A percentile compares a stretch with the other conserved stretches of the same genome.
Evolutionary conservation across 92 coral and sea anemone genomes (phyloP).

Genomic region (Bergia puertoricense): DNA sequence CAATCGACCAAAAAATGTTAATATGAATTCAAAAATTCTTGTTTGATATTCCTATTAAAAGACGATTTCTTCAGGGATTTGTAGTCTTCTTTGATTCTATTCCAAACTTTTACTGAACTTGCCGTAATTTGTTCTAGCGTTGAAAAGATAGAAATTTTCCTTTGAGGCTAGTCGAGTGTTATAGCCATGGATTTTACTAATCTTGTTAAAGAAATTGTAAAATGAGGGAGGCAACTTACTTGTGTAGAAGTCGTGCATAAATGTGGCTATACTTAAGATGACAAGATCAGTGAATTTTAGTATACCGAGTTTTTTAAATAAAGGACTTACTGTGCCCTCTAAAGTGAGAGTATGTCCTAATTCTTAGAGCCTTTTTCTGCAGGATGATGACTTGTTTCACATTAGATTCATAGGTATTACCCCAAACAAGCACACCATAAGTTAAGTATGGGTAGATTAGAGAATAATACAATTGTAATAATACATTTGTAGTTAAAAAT

Average conservation of each 20-base stretch:
- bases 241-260: not conserved
- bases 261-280: not conserved
- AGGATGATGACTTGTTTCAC: not conserved
- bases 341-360: not conserved
- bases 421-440: too few relatives aligned
- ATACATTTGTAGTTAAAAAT: too few relatives aligned
- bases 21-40: not conserved
- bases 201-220: not conserved
- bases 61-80: not conserved
- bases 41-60: conserved; percentile 1
- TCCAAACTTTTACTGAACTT: not conserved
- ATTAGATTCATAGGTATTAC: too few relatives aligned
- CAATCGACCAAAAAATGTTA: not conserved
- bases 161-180: conserved; percentile 3
- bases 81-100: not conserved
- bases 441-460: too few relatives aligned
- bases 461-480: too few relatives aligned
- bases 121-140: not conserved
- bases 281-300: not conserved
- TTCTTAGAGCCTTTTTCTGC: not conserved
- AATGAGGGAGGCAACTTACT: conserved; percentile 5
- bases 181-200: not conserved
- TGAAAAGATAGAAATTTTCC: not conserved
- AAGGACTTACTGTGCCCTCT: not conserved
- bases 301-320: not conserved